Conservation (phyloP, 2,113 vertebrate species). For the Psammodynastes pulverulentus region DNA sequence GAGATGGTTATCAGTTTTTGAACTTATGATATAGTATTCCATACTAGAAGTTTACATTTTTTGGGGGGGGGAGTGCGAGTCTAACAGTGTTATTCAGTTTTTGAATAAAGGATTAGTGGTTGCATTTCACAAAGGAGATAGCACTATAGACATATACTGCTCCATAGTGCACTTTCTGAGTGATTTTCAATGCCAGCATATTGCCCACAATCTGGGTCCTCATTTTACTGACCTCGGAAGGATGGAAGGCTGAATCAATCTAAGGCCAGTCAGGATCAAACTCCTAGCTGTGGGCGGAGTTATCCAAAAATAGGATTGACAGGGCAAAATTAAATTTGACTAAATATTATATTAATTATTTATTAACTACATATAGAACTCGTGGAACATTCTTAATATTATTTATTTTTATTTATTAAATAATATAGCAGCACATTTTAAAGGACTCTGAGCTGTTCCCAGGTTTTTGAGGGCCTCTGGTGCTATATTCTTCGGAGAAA, state of each 20-base stretch:
- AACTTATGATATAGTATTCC: neutral
- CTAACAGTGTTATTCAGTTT: neutral
- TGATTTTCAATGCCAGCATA: neutral
- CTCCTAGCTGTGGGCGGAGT: too few species aligned
- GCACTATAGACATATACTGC: neutral
- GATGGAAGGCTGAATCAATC: neutral
- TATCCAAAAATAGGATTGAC: neutral
- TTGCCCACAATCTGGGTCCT: neutral
- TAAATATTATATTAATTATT: neutral
- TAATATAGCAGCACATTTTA: neutral
- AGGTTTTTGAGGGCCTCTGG: neutral
- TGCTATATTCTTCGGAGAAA: neutral
- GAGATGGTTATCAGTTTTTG: neutral
- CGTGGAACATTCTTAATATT: neutral
- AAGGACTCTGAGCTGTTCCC: neutral
- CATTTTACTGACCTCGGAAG: neutral
- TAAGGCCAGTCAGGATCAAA: too few species aligned
- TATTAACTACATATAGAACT: neutral
- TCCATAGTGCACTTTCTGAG: neutral
- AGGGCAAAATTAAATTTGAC: neutral
- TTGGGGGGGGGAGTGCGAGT: fast-evolving
- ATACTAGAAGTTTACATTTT: neutral
- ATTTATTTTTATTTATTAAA: neutral
- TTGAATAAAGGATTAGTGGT: neutral
- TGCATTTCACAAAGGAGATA: neutral